Evolutionary conservation across 2,888 invertebrate species (phyloP).

Genomic region (Dysmachus trigonus): DNA sequence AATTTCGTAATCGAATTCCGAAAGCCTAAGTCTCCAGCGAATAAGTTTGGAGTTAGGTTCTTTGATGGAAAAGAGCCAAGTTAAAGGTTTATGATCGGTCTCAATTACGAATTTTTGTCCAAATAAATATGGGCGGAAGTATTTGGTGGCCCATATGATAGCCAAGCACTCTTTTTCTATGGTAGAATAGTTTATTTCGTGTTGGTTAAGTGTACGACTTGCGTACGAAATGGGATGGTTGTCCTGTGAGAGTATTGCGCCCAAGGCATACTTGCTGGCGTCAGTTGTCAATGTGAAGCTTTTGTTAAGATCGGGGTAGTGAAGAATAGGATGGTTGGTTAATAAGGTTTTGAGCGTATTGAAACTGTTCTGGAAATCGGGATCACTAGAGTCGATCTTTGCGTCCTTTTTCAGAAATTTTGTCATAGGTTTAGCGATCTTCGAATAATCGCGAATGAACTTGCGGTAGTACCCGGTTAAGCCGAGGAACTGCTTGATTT

Average conservation of each 20-base stretch:
- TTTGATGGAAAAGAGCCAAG: neutral
- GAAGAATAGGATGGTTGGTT: neutral
- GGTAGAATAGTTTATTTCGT: too few species aligned
- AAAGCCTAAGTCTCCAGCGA: neutral
- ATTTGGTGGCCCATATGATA: neutral
- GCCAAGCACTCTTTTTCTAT: neutral
- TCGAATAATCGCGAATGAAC: too few species aligned
- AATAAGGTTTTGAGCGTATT: too few species aligned
- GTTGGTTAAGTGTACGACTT: neutral
- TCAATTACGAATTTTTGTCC: neutral
- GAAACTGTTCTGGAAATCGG: too few species aligned
- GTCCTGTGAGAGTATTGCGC: neutral
- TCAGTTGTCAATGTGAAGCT: neutral
- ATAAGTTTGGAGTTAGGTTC: neutral
- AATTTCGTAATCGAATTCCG: neutral
- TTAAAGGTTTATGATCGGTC: neutral
- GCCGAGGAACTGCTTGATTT: too few species aligned
- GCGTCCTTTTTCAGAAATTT: too few species aligned
- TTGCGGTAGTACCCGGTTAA: too few species aligned
- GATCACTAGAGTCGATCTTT: neutral
- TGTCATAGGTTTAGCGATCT: too few species aligned
- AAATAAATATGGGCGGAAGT: neutral
- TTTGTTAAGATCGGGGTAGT: neutral
- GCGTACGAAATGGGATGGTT: neutral
- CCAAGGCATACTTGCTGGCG: neutral